A percentile compares a stretch with the other conserved stretches of the same genome.
Conservation (phyloP, 2,888 invertebrate species). For the Peribatodes rhomboidaria region DNA sequence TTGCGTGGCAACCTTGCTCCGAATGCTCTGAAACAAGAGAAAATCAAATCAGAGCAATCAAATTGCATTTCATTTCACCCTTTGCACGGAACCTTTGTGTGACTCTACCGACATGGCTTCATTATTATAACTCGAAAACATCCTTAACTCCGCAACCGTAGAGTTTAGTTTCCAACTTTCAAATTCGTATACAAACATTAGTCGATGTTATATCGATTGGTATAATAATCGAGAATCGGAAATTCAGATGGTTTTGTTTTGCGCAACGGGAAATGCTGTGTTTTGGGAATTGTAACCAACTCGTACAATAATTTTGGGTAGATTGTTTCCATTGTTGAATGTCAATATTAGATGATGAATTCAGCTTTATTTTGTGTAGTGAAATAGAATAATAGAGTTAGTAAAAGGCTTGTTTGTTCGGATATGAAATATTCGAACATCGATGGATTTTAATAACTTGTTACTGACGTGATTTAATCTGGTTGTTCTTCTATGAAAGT, state of each 20-base stretch:
- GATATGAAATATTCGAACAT: background rate
- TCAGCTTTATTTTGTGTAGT: background rate
- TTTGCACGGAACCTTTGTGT: slow-evolving; percentile 1
- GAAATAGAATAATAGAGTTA: background rate
- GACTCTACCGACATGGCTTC: slow-evolving; percentile 2
- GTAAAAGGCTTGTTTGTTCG: background rate
- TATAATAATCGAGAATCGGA: slow-evolving; percentile 8
- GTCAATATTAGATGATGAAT: slow-evolving; percentile 2
- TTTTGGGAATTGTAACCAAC: slow-evolving; percentile 7
- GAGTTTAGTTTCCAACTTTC: background rate
- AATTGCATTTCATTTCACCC: slow-evolving; percentile 30
- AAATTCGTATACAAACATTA: background rate
- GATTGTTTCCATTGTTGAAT: slow-evolving; percentile 8
- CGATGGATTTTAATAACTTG: background rate
- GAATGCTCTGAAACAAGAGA: slow-evolving; percentile 62
- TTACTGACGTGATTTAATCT: too few species aligned
- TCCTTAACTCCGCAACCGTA: background rate
- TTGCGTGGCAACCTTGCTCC: slow-evolving; percentile 50
- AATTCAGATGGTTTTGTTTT: slow-evolving; percentile 8
- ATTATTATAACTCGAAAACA: background rate
- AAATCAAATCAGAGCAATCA: slow-evolving; percentile 33
- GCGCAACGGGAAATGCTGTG: background rate
- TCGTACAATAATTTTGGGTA: slow-evolving; percentile 2
- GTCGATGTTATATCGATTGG: slow-evolving; percentile 6
- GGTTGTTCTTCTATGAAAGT: too few species aligned